A percentile compares a stretch with the other conserved stretches of the same genome.
Conservation (phyloP, 2,113 vertebrate species). For the Oreochromis tanganicae region DNA sequence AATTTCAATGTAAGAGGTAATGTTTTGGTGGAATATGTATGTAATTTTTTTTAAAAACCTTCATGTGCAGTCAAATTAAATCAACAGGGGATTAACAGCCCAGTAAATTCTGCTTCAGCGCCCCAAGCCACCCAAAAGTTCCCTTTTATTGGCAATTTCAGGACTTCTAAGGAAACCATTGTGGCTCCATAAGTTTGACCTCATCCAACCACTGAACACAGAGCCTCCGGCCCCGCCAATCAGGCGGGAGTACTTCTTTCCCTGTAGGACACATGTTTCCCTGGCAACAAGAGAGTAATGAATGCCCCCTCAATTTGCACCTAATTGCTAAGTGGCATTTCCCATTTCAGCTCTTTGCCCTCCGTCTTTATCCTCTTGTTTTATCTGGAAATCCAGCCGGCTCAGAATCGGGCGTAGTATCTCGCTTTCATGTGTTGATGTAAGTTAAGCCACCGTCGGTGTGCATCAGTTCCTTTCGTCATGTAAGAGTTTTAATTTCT, state of each 20-base stretch:
- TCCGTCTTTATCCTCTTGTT: slow-evolving; percentile 1
- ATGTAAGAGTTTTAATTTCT: slow-evolving; percentile 75
- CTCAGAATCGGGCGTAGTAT: slow-evolving; percentile 24
- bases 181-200: slow-evolving; percentile 69
- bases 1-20: slow-evolving; percentile 34
- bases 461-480: slow-evolving; percentile 70
- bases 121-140: background rate
- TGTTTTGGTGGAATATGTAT: slow-evolving; percentile 32
- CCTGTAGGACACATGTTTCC: slow-evolving; percentile 79
- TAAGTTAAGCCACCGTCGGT: slow-evolving; percentile 65
- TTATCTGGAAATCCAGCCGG: slow-evolving; percentile 19
- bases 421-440: slow-evolving; percentile 56
- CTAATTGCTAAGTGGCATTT: slow-evolving; percentile 77
- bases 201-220: slow-evolving; percentile 60
- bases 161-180: slow-evolving; percentile 55
- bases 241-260: slow-evolving; percentile 76
- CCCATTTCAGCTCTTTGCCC: slow-evolving; percentile 57
- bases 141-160: slow-evolving; percentile 60
- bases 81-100: background rate
- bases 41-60: background rate
- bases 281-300: slow-evolving; percentile 82
- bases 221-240: slow-evolving; percentile 78
- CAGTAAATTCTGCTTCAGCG: background rate
- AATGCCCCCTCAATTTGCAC: slow-evolving; percentile 78
- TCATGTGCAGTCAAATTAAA: background rate